These are phyloP conservation scores for Perodicticus potto DNA, from an alignment of 2,797 vertebrate species.

Conservation along the genomic window DNA sequence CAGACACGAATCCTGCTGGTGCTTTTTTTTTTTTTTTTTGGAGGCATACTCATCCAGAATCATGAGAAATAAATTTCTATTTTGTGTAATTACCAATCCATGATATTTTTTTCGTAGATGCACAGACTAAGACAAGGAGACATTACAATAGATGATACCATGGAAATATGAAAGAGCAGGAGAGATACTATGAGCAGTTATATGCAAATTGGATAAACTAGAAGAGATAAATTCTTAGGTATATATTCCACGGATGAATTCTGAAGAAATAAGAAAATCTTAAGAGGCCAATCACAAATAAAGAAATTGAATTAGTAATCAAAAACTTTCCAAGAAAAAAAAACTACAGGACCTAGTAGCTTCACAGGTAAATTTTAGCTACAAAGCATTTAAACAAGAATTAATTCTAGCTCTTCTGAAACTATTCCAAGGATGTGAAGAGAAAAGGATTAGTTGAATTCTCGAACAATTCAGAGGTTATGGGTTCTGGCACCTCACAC, in stretches of 20 bases:
- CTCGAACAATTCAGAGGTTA: too few relatives aligned
- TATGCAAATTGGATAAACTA: not conserved
- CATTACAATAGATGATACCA: not conserved
- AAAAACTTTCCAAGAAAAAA: not conserved
- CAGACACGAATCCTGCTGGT: not conserved
- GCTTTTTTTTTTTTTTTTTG: not conserved
- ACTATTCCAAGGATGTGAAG: not conserved
- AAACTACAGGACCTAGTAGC: not conserved
- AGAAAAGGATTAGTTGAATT: not conserved
- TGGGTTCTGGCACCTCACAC: too few relatives aligned
- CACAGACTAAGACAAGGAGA: not conserved
- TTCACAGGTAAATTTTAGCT: not conserved
- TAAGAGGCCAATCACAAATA: not conserved
- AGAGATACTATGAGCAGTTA: not conserved
- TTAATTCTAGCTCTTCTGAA: not conserved
- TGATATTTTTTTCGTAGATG: not conserved
- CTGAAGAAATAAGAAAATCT: not conserved
- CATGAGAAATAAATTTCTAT: not conserved
- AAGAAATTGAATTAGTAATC: not conserved
- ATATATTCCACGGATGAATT: not conserved
- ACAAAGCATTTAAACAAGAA: not conserved
- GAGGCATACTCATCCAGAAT: not conserved
- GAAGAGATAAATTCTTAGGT: not conserved
- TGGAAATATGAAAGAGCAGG: not conserved
- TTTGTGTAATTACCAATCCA: not conserved